A percentile compares a stretch with the other conserved stretches of the same genome.
Evolutionary conservation across 2,888 invertebrate species (phyloP).

Genomic region (Prostheceraeus crozeri): DNA sequence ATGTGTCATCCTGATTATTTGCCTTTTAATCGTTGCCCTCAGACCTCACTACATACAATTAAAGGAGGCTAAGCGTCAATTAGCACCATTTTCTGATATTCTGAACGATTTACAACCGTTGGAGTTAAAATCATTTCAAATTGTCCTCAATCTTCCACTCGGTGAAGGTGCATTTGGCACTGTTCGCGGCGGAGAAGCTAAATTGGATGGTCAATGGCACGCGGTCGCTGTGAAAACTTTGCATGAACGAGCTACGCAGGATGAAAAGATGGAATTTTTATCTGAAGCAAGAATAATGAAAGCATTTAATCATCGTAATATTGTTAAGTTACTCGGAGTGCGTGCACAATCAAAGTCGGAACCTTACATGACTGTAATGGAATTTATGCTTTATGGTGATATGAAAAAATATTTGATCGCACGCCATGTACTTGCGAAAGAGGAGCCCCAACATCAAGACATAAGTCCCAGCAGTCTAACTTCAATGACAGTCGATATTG

Average conservation of each 20-base stretch:
- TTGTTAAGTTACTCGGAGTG: constrained; percentile 74
- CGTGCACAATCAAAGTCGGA: constrained; percentile 68
- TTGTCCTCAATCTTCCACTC: constrained; percentile 68
- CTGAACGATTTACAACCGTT: too few relatives aligned
- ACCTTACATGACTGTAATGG: constrained; percentile 83
- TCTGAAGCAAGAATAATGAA: constrained; percentile 91
- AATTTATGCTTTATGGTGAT: constrained; percentile 83
- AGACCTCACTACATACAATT: too few relatives aligned
- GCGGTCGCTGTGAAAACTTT: constrained; percentile 68
- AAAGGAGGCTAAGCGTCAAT: too few relatives aligned
- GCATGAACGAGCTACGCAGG: constrained; percentile 71
- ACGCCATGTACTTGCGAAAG: constrained; percentile 68
- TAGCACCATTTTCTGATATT: too few relatives aligned
- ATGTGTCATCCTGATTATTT: too few relatives aligned
- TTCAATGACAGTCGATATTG: constrained; percentile 70
- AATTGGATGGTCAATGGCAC: constrained; percentile 66
- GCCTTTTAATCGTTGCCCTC: too few relatives aligned
- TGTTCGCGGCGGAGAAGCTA: constrained; percentile 81
- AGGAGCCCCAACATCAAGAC: constrained; percentile 36
- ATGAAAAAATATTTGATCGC: constrained; percentile 78
- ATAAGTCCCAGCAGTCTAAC: constrained; percentile 29
- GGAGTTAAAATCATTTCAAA: constrained; percentile 27
- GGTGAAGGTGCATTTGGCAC: constrained; percentile 86
- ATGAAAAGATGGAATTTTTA: constrained; percentile 80
- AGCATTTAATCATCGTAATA: constrained; percentile 78